Evolutionary conservation across 1,140 invertebrate species (phyloP).

Genomic region (Archivesica marissinica): DNA sequence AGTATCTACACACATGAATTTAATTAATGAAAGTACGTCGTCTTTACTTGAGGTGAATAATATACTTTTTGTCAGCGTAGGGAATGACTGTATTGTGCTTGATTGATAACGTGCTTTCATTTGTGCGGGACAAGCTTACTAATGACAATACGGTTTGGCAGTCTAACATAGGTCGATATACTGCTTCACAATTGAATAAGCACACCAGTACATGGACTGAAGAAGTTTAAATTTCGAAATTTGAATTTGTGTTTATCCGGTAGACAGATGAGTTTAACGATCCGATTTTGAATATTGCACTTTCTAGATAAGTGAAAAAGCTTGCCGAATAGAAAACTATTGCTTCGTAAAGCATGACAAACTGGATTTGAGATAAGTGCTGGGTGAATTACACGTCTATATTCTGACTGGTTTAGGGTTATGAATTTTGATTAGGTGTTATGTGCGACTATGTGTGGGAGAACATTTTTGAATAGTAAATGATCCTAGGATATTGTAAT

Average conservation of each 20-base stretch:
- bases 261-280: neutral
- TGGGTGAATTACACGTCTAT: neutral
- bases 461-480: neutral
- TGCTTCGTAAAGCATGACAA: conserved; percentile 8
- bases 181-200: neutral
- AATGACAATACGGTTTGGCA: conserved; percentile 18
- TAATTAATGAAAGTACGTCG: no score
- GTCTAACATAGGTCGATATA: neutral
- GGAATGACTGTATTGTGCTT: conserved; percentile 20
- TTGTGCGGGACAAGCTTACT: conserved; percentile 30
- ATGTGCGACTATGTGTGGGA: neutral
- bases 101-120: conserved; percentile 25
- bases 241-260: neutral
- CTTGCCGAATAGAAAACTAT: neutral
- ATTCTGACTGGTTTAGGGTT: neutral
- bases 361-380: neutral
- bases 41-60: conserved; percentile 10
- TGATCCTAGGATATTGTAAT: no score
- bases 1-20: no score
- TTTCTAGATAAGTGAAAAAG: conserved; percentile 16
- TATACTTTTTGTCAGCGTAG: conserved; percentile 8
- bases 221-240: conserved; percentile 21
- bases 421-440: neutral
- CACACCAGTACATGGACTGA: neutral
- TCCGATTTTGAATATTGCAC: neutral